phyloP scores from a whole-genome alignment of 2,797 vertebrate species.

The Sciaenops ocellatus region DNA sequence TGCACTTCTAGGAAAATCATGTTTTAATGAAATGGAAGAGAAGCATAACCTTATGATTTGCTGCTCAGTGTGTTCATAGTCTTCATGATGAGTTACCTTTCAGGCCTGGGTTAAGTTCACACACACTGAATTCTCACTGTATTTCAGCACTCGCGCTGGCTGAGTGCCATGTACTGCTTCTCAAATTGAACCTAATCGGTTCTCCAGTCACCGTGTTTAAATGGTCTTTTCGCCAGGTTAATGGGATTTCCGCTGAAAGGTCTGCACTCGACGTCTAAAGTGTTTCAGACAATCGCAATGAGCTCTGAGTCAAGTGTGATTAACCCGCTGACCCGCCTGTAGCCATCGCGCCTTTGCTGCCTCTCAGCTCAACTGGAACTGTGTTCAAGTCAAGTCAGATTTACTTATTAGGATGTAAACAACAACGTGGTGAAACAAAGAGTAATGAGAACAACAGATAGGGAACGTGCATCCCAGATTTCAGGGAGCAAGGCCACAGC shows the following conservation, averaged over 20 bases:
- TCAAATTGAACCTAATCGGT: constrained; percentile 76
- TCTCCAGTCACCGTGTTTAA: constrained; percentile 78
- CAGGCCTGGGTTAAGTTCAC: constrained; percentile 39
- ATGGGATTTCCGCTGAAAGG: constrained; percentile 82
- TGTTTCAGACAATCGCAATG: constrained; percentile 80
- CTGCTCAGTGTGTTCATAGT: not conserved
- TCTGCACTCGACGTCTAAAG: constrained; percentile 72
- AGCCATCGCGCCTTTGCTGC: constrained; percentile 60
- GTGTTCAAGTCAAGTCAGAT: constrained; percentile 51
- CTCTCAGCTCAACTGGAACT: constrained; percentile 45
- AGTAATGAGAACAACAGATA: constrained; percentile 5
- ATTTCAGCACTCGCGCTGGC: constrained; percentile 19
- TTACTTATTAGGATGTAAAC: constrained; percentile 58
- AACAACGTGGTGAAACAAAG: constrained; percentile 11
- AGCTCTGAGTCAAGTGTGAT: constrained; percentile 82
- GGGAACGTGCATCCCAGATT: constrained; percentile 7
- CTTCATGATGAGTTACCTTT: constrained; percentile 23
- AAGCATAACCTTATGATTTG: not conserved
- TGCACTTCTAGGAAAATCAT: not conserved
- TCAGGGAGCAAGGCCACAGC: not conserved
- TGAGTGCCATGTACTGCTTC: constrained; percentile 57
- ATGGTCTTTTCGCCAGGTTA: constrained; percentile 79
- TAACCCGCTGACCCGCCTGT: constrained; percentile 77
- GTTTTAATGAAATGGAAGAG: not conserved
- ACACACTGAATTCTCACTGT: constrained; percentile 15